Percentiles rank a stretch among this genome's conserved stretches.
Evolutionary conservation across 35 echinoderm and acorn worm species (phyloP).

Genomic region (Anneissia japonica): DNA sequence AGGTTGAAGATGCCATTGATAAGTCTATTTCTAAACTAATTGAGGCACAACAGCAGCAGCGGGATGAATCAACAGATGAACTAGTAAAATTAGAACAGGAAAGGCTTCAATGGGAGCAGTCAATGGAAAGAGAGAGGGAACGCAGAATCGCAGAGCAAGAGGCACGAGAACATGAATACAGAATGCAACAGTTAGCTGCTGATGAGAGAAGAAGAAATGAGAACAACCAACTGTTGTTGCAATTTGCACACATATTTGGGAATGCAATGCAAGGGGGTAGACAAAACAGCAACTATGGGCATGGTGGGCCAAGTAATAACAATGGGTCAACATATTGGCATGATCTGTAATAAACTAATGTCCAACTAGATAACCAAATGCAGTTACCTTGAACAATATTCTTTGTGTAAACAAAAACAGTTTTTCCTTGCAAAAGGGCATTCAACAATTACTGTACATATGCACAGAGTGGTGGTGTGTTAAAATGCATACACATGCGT

Average conservation of each 20-base stretch:
- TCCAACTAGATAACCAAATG: not conserved
- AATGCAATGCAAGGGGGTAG: not conserved
- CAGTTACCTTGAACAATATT: no score
- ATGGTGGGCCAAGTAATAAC: not conserved
- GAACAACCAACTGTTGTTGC: not conserved
- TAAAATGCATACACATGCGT: no score
- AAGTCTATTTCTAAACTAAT: conserved; percentile 19
- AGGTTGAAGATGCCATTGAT: conserved; percentile 20
- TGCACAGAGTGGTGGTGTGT: no score
- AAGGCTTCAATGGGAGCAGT: not conserved
- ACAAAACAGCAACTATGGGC: not conserved
- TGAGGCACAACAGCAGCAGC: not conserved
- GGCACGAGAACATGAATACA: not conserved
- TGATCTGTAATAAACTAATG: not conserved
- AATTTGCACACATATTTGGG: not conserved
- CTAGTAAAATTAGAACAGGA: not conserved
- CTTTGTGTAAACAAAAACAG: no score
- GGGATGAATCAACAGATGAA: not conserved
- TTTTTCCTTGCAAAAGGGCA: no score
- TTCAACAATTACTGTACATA: no score
- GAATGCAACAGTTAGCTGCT: no score
- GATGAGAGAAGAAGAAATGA: not conserved
- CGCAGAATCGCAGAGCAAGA: not conserved
- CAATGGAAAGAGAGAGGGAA: not conserved
- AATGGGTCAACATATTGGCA: not conserved